Conservation (phyloP, 2,113 vertebrate species). For the Plecturocebus donacophilus region DNA sequence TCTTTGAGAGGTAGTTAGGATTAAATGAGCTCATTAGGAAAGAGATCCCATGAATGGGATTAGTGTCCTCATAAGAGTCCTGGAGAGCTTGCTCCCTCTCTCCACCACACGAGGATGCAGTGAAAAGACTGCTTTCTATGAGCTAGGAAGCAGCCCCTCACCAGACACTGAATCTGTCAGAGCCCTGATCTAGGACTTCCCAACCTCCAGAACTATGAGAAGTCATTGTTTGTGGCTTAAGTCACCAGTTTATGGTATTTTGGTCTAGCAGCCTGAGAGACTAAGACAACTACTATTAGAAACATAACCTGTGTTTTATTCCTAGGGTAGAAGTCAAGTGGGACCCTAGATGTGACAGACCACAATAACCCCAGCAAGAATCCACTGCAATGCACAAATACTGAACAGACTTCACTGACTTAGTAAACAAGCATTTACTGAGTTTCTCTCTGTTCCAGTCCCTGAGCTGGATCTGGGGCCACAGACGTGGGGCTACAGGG, state of each 20-base stretch:
- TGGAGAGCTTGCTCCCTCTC: not conserved
- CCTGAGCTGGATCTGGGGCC: not conserved
- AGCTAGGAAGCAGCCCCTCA: not conserved
- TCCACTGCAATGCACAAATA: not conserved
- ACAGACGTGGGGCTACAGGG: not conserved
- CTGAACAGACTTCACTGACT: not conserved
- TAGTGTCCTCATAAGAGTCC: not conserved
- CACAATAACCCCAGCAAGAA: not conserved
- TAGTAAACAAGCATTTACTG: not conserved
- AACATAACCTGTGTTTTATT: not conserved
- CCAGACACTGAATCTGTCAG: too few species aligned
- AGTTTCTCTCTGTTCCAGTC: not conserved
- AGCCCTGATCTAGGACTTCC: not conserved
- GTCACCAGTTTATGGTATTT: not conserved
- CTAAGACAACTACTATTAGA: not conserved
- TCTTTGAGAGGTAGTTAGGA: not conserved
- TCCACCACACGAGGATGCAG: not conserved
- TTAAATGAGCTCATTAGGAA: not conserved
- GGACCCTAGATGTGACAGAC: not conserved
- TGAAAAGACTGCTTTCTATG: not conserved
- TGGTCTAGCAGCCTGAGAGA: not conserved
- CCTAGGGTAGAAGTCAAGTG: not conserved
- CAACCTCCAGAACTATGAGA: not conserved
- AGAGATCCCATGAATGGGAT: not conserved
- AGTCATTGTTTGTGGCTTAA: not conserved